phyloP scores from a whole-genome alignment of 2,797 vertebrate genomes.

The Enteromius fasciolatus region DNA sequence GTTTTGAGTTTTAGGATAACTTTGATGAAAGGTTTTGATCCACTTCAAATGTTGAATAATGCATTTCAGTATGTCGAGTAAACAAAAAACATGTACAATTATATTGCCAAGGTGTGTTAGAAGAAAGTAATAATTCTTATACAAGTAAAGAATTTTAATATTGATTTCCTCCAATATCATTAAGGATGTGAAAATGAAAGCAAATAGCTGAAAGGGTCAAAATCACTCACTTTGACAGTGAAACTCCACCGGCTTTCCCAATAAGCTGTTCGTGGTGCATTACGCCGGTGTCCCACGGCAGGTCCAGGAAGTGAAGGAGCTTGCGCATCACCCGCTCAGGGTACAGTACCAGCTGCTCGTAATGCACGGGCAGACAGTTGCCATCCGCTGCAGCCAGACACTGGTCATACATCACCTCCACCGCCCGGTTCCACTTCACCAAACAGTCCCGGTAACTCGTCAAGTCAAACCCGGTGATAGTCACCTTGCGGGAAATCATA shows the following conservation, averaged over 20 bases:
- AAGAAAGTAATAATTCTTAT: too few species aligned
- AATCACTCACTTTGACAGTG: slow-evolving; percentile 94
- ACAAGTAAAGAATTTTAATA: too few species aligned
- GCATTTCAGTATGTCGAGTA: too few species aligned
- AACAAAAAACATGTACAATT: too few species aligned
- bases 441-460: slow-evolving; percentile 96
- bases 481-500: slow-evolving; percentile 99
- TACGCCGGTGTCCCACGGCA: slow-evolving; percentile 93
- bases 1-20: too few species aligned
- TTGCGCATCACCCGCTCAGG: slow-evolving; percentile 93
- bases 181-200: neutral
- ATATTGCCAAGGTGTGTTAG: too few species aligned
- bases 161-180: neutral
- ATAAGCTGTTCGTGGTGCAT: slow-evolving; percentile 97
- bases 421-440: slow-evolving; percentile 97
- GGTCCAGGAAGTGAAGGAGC: slow-evolving; percentile 88
- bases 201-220: neutral
- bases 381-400: slow-evolving; percentile 86
- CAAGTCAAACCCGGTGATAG: slow-evolving; percentile 95
- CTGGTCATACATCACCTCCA: slow-evolving; percentile 98
- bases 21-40: too few species aligned
- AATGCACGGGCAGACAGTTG: slow-evolving; percentile 90
- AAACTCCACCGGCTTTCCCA: slow-evolving; percentile 95
- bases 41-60: too few species aligned
- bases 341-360: slow-evolving; percentile 93